Conservation (phyloP, 2,113 vertebrate genomes). For the Enhydra lutris region DNA sequence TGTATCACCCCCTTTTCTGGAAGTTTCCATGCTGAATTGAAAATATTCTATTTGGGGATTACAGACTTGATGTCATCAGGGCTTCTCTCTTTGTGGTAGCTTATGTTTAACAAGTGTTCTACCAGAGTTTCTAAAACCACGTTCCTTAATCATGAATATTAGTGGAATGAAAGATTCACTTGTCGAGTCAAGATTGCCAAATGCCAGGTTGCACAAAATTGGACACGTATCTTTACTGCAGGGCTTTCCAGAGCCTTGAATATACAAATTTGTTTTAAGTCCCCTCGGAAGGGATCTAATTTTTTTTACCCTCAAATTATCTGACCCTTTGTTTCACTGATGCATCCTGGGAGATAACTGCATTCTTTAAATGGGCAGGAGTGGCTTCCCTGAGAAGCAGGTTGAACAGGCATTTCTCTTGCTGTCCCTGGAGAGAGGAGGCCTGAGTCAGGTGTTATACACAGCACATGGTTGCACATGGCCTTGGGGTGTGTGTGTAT, state of each 20-base stretch:
- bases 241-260: not conserved
- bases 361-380: not conserved
- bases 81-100: not conserved
- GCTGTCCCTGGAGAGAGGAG: not conserved
- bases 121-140: not conserved
- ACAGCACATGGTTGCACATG: not conserved
- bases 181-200: not conserved
- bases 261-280: not conserved
- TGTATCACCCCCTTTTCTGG: not conserved
- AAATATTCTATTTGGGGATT: constrained; percentile 43
- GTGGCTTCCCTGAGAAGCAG: not conserved
- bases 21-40: constrained; percentile 55
- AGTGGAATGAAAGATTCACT: not conserved
- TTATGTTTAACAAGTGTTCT: not conserved
- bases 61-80: not conserved
- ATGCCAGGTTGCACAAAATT: not conserved
- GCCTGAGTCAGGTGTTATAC: not conserved
- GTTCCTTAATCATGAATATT: not conserved
- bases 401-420: not conserved
- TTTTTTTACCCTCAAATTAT: not conserved
- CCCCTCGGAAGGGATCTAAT: not conserved
- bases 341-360: not conserved
- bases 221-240: not conserved
- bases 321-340: not conserved
- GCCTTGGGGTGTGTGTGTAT: not conserved